Conservation (phyloP, 1,140 invertebrate genomes). For the Holotrichia oblita region DNA sequence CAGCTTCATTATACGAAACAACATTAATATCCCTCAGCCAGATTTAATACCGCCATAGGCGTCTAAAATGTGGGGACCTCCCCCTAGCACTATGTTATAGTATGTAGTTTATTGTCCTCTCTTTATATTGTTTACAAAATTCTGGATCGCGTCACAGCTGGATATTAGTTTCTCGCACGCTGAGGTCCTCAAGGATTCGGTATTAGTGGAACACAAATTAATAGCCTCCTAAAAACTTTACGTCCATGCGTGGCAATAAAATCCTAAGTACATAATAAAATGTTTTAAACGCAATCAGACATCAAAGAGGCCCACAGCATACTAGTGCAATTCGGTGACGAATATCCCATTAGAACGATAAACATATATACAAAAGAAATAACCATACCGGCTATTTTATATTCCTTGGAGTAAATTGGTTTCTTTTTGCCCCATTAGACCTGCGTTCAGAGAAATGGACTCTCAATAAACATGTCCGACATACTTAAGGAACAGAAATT, state of each 20-base stretch:
- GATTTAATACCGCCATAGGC: background rate
- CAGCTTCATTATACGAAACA: background rate
- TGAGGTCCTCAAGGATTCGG: background rate
- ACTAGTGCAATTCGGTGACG: background rate
- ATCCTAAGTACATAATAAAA: slow-evolving; percentile 28
- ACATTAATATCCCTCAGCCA: background rate
- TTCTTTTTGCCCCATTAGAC: background rate
- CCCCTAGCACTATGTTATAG: background rate
- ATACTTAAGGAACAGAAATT: too few species aligned
- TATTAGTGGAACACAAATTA: slow-evolving; percentile 32
- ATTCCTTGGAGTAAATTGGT: background rate
- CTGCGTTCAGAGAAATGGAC: background rate
- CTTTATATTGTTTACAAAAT: slow-evolving; percentile 17
- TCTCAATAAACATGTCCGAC: background rate
- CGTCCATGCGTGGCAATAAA: slow-evolving; percentile 26
- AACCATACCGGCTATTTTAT: background rate
- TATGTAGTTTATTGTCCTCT: slow-evolving; percentile 16
- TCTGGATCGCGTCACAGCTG: background rate
- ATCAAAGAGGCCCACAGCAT: slow-evolving; percentile 11
- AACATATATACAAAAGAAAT: background rate
- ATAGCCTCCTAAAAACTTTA: slow-evolving; percentile 35
- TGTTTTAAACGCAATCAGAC: slow-evolving; percentile 31
- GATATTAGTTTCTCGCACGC: slow-evolving; percentile 9
- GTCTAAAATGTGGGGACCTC: slow-evolving; percentile 11
- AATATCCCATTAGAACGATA: slow-evolving; percentile 8